Conservation (phyloP, 2,797 vertebrate genomes). For the Sebastes flavidus region DNA sequence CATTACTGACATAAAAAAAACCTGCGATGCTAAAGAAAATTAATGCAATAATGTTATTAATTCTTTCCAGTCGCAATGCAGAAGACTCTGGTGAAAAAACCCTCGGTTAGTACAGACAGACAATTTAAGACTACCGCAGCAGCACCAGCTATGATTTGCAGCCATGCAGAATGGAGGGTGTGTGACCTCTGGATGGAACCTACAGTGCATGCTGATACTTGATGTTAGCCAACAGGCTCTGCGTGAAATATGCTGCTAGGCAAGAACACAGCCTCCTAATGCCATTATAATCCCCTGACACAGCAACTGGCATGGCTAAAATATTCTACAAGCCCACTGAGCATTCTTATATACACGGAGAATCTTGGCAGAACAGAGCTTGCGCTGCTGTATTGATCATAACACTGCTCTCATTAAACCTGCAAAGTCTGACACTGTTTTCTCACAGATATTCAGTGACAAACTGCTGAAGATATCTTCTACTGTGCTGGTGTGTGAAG, state of each 20-base stretch:
- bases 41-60: neutral
- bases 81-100: slow-evolving; percentile 19
- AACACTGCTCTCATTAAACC: slow-evolving; percentile 57
- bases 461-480: slow-evolving; percentile 20
- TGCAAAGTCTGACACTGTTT: slow-evolving; percentile 48
- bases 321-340: slow-evolving; percentile 60
- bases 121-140: slow-evolving; percentile 59
- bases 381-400: slow-evolving; percentile 47
- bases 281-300: slow-evolving; percentile 80
- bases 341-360: slow-evolving; percentile 46
- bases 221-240: slow-evolving; percentile 79
- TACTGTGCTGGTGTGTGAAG: slow-evolving; percentile 18
- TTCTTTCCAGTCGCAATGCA: neutral
- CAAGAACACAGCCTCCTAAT: slow-evolving; percentile 76
- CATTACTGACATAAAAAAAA: neutral
- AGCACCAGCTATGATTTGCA: slow-evolving; percentile 71
- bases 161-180: slow-evolving; percentile 65
- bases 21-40: neutral
- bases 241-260: slow-evolving; percentile 77
- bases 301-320: slow-evolving; percentile 77
- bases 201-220: slow-evolving; percentile 80
- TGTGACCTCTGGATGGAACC: slow-evolving; percentile 79
- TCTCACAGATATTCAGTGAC: slow-evolving; percentile 78
- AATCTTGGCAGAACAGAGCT: slow-evolving; percentile 51
- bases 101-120: slow-evolving; percentile 32